A percentile compares a stretch with the other conserved stretches of the same genome.
These are phyloP conservation scores for Brienomyrus brachyistius DNA, from an alignment of 2,113 vertebrate species.

Conservation along the genomic window DNA sequence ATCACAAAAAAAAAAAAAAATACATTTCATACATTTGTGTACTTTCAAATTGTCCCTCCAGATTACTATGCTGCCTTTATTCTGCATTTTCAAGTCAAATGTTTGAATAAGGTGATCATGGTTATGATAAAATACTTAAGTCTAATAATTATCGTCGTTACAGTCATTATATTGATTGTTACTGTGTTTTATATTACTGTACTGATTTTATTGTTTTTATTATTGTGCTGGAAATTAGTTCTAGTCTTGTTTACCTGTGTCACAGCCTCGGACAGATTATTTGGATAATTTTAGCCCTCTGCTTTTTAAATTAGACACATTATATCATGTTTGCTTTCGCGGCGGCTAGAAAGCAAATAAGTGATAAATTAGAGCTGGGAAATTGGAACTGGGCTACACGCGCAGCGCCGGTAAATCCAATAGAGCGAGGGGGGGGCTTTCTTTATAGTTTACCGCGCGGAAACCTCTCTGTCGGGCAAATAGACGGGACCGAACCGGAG, in stretches of 20 bases:
- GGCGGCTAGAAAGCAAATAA: constrained; percentile 54
- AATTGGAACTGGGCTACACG: constrained; percentile 39
- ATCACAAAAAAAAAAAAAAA: not conserved
- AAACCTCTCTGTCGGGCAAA: not conserved
- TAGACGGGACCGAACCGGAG: not conserved
- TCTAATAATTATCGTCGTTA: not conserved
- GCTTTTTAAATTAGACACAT: constrained; percentile 34
- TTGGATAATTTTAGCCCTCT: not conserved
- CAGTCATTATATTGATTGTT: not conserved
- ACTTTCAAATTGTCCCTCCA: not conserved
- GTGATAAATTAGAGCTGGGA: constrained; percentile 49
- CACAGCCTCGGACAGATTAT: not conserved
- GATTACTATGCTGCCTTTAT: not conserved
- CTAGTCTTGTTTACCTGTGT: not conserved
- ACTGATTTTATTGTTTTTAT: constrained; percentile 5
- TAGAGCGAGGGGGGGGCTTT: constrained; percentile 32
- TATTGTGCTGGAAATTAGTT: not conserved
- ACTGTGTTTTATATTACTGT: not conserved
- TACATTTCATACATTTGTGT: not conserved
- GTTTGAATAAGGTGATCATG: not conserved
- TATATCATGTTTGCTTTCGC: constrained; percentile 49
- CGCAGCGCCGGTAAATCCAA: constrained; percentile 53
- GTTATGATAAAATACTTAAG: not conserved
- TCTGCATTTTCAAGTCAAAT: not conserved
- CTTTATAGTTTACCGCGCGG: not conserved